Percentiles rank a stretch among this genome's conserved stretches.
phyloP scores from a whole-genome alignment of 2,888 invertebrate species.

The Cacoxenus indagator region DNA sequence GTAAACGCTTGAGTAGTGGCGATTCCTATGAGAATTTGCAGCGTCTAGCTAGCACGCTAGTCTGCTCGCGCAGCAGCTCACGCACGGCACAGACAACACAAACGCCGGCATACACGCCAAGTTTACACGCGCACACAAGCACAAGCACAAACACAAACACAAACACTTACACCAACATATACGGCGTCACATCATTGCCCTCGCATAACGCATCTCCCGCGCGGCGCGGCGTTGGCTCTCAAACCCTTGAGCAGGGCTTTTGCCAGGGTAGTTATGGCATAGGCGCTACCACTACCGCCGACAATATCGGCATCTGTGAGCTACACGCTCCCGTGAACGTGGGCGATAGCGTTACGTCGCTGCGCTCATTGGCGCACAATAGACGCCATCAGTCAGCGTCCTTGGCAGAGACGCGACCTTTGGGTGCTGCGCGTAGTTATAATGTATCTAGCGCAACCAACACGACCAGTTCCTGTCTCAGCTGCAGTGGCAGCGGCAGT shows the following conservation, averaged over 20 bases:
- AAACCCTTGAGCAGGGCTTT: slow-evolving; percentile 16
- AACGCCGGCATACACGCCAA: background rate
- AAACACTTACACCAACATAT: slow-evolving; percentile 37
- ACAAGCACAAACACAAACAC: slow-evolving; percentile 8
- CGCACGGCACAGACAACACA: slow-evolving; percentile 37
- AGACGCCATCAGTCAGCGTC: slow-evolving; percentile 34
- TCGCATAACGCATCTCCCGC: slow-evolving; percentile 60
- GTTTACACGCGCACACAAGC: background rate
- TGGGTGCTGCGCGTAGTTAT: slow-evolving; percentile 45
- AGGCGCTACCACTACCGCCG: slow-evolving; percentile 36
- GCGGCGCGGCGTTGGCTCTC: slow-evolving; percentile 24
- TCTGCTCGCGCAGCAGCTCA: slow-evolving; percentile 50
- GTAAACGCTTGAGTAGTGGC: slow-evolving; percentile 58
- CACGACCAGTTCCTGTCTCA: slow-evolving; percentile 59
- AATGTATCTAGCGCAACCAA: slow-evolving; percentile 43
- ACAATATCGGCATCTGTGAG: slow-evolving; percentile 30
- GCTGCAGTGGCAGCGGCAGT: slow-evolving; percentile 65
- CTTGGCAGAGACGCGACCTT: slow-evolving; percentile 41
- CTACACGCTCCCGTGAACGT: background rate
- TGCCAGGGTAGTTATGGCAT: slow-evolving; percentile 34
- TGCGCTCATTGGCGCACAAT: slow-evolving; percentile 49
- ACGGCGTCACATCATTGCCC: slow-evolving; percentile 48
- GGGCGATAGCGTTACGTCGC: slow-evolving; percentile 48
- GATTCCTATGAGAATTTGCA: slow-evolving; percentile 70
- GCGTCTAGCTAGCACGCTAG: slow-evolving; percentile 65